phyloP scores from a whole-genome alignment of 2,888 invertebrate genomes.

The Rugalucina vietnamica region DNA sequence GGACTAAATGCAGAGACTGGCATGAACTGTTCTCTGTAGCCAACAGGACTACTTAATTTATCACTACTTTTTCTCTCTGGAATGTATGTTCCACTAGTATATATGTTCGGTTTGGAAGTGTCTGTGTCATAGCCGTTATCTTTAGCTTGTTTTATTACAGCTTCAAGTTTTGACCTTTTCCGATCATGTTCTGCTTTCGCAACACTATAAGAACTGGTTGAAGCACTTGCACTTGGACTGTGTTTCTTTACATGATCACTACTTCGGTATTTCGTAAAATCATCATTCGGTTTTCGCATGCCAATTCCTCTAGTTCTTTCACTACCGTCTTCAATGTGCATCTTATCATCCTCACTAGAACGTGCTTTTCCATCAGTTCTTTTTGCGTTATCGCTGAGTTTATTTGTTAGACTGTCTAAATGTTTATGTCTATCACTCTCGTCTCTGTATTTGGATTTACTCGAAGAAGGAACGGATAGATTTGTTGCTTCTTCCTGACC shows the following conservation, averaged over 20 bases:
- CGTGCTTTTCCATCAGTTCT: background rate
- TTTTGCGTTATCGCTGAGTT: slow-evolving; percentile 10
- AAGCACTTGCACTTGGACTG: background rate
- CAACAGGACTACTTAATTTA: slow-evolving; percentile 18
- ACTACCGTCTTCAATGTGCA: slow-evolving; percentile 16
- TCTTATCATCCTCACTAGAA: background rate
- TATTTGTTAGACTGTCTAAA: slow-evolving; percentile 19
- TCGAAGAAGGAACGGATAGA: slow-evolving; percentile 46
- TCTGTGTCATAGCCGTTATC: background rate
- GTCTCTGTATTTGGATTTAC: slow-evolving; percentile 9
- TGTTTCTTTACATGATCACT: background rate
- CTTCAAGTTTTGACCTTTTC: slow-evolving; percentile 6
- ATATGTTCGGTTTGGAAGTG: background rate
- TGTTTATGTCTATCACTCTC: slow-evolving; percentile 30
- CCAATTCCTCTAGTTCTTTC: slow-evolving; percentile 46
- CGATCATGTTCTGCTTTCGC: background rate
- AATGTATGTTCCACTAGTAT: background rate
- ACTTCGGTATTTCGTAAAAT: background rate
- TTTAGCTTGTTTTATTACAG: background rate
- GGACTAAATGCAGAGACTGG: slow-evolving; percentile 12
- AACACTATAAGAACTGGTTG: background rate
- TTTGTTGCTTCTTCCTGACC: slow-evolving; percentile 57
- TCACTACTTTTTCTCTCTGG: background rate
- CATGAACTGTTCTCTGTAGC: background rate
- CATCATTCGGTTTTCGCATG: background rate